Base-by-base conservation (phyloP, 2,113 vertebrate species). In the Dasypus novemcinctus region DNA sequence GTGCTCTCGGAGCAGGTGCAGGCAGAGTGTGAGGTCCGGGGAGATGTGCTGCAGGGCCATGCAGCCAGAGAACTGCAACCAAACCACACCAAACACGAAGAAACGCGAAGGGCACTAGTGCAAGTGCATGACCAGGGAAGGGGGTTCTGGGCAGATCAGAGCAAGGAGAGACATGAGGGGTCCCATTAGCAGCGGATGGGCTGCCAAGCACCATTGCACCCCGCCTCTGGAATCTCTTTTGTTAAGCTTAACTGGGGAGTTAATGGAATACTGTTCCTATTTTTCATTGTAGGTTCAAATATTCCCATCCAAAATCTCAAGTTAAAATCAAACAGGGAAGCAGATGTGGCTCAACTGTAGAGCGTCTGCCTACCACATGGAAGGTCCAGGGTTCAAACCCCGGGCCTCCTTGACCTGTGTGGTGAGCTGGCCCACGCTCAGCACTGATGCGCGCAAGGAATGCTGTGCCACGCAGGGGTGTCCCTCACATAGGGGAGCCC, bases 171-270 rank as follows among this genome's bases (percentile, higher is more conserved):
- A 49, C 46, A 25, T 21, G 1, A 2, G 17, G 23, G 46, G 2
- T 21, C 29, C 5, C 15, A 1, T 33, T 36, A 36, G 36, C 64
- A 33, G 3, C 27, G 61, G 27, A 36, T 1, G 14, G 23, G 41
- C n/a, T 0, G 0, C 13, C 31, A 20, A 27, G 17, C 7, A 1
- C 38, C 38, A 7, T 9, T 20, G 23, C 20, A 7, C 27, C 78
- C 29, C 25, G 5, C 46, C 46, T 49, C 46, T 49, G 46, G 46
- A 49, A 49, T 49, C 46, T 49, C 46, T 49, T 49, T 49, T 46
- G 43, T 17, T 7, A 1, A 12, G n/a, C 36, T 92, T n/a, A 36
- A 43, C 64, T 2, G 11, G 27, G 41, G 76, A 23, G 14, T 27
- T 23, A 17, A 12, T n/a, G 6, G 43, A 64, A 25, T 29, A 18